Conservation (phyloP, 1,140 invertebrate species). For the Lordiphosa collinella region DNA sequence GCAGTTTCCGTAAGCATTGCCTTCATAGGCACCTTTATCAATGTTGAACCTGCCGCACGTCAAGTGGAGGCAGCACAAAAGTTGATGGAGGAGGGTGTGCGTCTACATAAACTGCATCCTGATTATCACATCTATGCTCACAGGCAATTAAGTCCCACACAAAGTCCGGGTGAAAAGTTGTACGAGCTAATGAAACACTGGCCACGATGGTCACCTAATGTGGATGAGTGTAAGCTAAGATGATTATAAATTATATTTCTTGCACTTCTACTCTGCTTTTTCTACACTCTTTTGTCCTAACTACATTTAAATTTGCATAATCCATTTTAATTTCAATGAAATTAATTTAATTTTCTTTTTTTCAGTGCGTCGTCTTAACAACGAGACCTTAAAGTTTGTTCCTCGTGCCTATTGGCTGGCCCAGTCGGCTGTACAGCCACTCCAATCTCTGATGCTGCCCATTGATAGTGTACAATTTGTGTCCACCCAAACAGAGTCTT, state of each 20-base stretch:
- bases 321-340: too few relatives aligned
- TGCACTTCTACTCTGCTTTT: too few relatives aligned
- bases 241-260: too few relatives aligned
- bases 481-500: conserved; percentile 18
- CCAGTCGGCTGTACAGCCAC: conserved; percentile 80
- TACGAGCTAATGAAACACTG: conserved; percentile 82
- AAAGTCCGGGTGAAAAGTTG: conserved; percentile 84
- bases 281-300: too few relatives aligned
- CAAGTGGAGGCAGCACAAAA: conserved; percentile 82
- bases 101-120: conserved; percentile 80
- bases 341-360: too few relatives aligned
- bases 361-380: conserved; percentile 48
- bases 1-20: conserved; percentile 83
- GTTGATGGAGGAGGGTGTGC: conserved; percentile 83
- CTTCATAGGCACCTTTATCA: conserved; percentile 85
- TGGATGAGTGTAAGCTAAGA: conserved; percentile 17
- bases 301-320: too few relatives aligned
- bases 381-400: conserved; percentile 69
- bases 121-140: conserved; percentile 84
- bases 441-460: conserved; percentile 79
- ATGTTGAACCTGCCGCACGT: conserved; percentile 80
- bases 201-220: conserved; percentile 80
- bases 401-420: conserved; percentile 83
- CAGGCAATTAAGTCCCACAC: conserved; percentile 82
- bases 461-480: conserved; percentile 78